These are phyloP conservation scores for Cabera pusaria DNA, from an alignment of 2,888 invertebrate genomes.

Conservation along the genomic window DNA sequence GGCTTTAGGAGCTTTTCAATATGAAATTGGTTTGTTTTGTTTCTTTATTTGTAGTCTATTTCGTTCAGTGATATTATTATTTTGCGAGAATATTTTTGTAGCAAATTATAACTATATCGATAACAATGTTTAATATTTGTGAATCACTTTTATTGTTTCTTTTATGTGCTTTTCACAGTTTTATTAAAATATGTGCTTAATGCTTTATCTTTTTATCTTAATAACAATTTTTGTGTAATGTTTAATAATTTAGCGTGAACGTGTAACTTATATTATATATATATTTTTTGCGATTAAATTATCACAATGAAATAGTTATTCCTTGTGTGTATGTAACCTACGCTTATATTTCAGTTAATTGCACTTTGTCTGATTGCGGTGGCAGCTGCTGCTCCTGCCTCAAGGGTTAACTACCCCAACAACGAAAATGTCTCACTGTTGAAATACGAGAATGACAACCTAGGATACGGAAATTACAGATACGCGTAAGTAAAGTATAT, in stretches of 20 bases:
- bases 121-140: too few species aligned
- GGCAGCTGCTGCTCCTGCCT: conserved; percentile 45
- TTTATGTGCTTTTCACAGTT: too few species aligned
- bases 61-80: conserved; percentile 27
- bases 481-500: conserved; percentile 19
- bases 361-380: conserved; percentile 47
- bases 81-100: too few species aligned
- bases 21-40: conserved; percentile 54
- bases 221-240: too few species aligned
- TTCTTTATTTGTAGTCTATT: too few species aligned
- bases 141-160: too few species aligned
- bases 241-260: conserved; percentile 44
- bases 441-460: conserved; percentile 13
- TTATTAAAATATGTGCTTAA: too few species aligned
- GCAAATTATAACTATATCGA: too few species aligned
- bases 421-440: conserved; percentile 3
- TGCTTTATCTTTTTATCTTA: too few species aligned
- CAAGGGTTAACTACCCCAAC: conserved; percentile 28
- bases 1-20: conserved; percentile 36
- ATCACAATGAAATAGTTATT: too few species aligned
- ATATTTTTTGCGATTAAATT: too few species aligned
- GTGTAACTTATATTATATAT: conserved; percentile 10
- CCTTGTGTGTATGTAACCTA: too few species aligned
- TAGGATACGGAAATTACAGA: conserved; percentile 12
- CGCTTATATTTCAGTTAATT: conserved; percentile 52